Evolutionary conservation across 2,888 invertebrate genomes (phyloP).

Genomic region (Tetragonula carbonaria): DNA sequence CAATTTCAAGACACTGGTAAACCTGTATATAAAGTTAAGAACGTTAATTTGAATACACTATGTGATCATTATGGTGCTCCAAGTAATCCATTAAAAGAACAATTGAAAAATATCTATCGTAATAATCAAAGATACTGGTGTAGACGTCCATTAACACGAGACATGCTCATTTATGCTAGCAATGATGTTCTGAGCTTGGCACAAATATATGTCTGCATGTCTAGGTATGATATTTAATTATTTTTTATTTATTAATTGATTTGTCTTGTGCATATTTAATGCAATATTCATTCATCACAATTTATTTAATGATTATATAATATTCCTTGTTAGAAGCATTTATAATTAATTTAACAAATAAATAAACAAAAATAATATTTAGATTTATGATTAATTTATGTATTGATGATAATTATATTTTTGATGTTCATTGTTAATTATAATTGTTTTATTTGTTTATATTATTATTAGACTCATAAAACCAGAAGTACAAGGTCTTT

Average conservation of each 20-base stretch:
- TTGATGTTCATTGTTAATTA: neutral
- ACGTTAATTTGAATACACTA: slow-evolving; percentile 95
- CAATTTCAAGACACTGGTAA: slow-evolving; percentile 95
- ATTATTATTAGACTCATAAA: slow-evolving; percentile 86
- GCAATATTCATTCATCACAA: neutral
- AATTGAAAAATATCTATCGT: slow-evolving; percentile 93
- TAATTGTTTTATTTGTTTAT: slow-evolving; percentile 39
- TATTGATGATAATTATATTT: slow-evolving; percentile 2
- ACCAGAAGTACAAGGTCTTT: slow-evolving; percentile 89
- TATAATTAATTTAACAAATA: neutral
- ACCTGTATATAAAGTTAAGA: slow-evolving; percentile 97
- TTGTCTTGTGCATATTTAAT: neutral
- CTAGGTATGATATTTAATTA: slow-evolving; percentile 83
- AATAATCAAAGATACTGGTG: slow-evolving; percentile 96
- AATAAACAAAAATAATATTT: neutral
- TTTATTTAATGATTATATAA: neutral
- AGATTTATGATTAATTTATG: neutral
- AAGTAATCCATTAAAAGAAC: slow-evolving; percentile 95
- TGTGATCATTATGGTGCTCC: slow-evolving; percentile 95
- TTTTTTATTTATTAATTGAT: neutral
- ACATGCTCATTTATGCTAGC: slow-evolving; percentile 96
- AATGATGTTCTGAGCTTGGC: slow-evolving; percentile 95
- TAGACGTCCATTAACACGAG: slow-evolving; percentile 93
- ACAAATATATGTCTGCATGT: slow-evolving; percentile 91
- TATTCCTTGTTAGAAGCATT: neutral